phyloP scores from a whole-genome alignment of 2,888 invertebrate species.

The Dryococelus australis region DNA sequence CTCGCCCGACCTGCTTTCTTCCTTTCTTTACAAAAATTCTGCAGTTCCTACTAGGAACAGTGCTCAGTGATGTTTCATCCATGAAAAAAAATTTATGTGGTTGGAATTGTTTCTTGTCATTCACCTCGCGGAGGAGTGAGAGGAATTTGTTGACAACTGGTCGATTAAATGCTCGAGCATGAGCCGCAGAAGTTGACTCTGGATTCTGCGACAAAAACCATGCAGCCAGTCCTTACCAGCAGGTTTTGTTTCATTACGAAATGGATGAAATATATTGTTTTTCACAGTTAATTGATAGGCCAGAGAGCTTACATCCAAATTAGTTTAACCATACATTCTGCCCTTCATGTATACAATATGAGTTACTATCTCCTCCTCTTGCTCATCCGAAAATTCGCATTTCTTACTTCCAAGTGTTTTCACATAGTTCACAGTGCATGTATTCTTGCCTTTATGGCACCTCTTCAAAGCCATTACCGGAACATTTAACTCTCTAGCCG shows the following conservation, averaged over 20 bases:
- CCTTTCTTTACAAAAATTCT: too few relatives aligned
- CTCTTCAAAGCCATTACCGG: background rate
- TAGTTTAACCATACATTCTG: background rate
- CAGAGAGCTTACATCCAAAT: background rate
- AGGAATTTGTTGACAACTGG: background rate
- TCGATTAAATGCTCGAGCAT: background rate
- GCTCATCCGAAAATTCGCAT: background rate
- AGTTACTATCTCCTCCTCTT: background rate
- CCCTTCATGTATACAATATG: background rate
- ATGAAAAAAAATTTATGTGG: too few relatives aligned
- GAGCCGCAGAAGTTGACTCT: background rate
- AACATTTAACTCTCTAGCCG: background rate
- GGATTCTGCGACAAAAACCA: background rate
- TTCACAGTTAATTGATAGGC: background rate
- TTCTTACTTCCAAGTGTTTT: background rate
- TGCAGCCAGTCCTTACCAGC: background rate
- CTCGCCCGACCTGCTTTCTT: too few relatives aligned
- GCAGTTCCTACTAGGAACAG: too few relatives aligned
- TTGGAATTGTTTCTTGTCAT: too few relatives aligned
- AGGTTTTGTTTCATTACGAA: background rate
- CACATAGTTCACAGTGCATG: background rate
- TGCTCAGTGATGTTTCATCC: too few relatives aligned
- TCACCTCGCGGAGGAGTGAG: too few relatives aligned
- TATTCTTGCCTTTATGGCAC: background rate
- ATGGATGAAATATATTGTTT: background rate